A percentile compares a stretch with the other conserved stretches of the same genome.
Evolutionary conservation across 2,113 vertebrate species (phyloP).

Genomic region (Macquaria ambigua): DNA sequence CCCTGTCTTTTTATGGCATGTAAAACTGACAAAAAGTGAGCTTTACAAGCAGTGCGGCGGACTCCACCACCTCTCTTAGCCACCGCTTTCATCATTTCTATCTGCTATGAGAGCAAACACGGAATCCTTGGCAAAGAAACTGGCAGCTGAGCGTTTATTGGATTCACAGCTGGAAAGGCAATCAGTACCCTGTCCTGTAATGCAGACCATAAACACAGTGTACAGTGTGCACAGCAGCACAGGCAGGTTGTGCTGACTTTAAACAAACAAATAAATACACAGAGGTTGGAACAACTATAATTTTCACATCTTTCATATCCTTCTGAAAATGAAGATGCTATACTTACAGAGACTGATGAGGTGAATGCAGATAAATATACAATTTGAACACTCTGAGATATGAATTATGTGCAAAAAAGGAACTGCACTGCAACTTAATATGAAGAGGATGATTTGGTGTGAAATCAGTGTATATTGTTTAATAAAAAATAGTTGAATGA

Average conservation of each 20-base stretch:
- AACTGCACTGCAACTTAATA: background rate
- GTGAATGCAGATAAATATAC: too few relatives aligned
- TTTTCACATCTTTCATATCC: background rate
- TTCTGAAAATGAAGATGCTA: background rate
- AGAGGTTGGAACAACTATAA: background rate
- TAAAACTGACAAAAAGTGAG: slow-evolving; percentile 37
- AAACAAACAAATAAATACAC: background rate
- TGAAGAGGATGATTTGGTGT: background rate
- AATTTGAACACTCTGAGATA: too few relatives aligned
- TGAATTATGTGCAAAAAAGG: background rate
- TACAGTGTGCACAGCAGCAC: slow-evolving; percentile 25
- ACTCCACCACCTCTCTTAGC: slow-evolving; percentile 18
- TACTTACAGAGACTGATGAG: background rate
- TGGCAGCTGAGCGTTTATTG: slow-evolving; percentile 34
- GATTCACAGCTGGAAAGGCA: slow-evolving; percentile 50
- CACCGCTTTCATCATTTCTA: slow-evolving; percentile 38
- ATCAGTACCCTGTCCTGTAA: slow-evolving; percentile 29
- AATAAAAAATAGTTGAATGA: background rate
- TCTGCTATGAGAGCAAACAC: slow-evolving; percentile 25
- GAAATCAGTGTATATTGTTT: background rate
- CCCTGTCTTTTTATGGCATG: slow-evolving; percentile 18
- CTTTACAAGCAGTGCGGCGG: slow-evolving; percentile 47
- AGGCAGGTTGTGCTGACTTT: background rate
- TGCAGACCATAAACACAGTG: background rate
- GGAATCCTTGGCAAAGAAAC: slow-evolving; percentile 32